phyloP scores from a whole-genome alignment of 1,140 invertebrate species.

The Cyclina sinensis region DNA sequence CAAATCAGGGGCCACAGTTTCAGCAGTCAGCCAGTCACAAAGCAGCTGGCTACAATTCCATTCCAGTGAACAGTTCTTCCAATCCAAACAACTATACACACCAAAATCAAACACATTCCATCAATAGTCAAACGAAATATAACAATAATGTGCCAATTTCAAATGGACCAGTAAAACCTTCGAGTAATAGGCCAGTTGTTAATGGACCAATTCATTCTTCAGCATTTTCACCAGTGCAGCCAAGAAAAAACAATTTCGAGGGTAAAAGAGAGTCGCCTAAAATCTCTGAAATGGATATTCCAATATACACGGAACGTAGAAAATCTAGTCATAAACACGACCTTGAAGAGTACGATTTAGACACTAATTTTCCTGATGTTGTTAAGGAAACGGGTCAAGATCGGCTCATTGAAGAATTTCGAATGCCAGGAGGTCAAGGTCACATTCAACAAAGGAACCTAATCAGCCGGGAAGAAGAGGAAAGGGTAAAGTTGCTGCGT shows the following conservation, averaged over 20 bases:
- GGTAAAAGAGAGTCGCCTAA: constrained; percentile 21
- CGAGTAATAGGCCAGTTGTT: not conserved
- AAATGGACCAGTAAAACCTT: constrained; percentile 10
- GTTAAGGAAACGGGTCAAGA: constrained; percentile 70
- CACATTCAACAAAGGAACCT: constrained; percentile 70
- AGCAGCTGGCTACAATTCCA: constrained; percentile 15
- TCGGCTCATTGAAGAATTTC: constrained; percentile 73
- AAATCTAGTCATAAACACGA: constrained; percentile 57
- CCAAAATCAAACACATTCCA: constrained; percentile 37
- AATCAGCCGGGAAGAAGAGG: constrained; percentile 85
- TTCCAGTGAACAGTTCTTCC: constrained; percentile 12
- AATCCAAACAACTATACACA: constrained; percentile 26
- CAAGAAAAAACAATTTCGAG: constrained; percentile 23
- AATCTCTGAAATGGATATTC: constrained; percentile 56
- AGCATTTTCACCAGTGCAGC: constrained; percentile 62
- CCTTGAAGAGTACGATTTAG: constrained; percentile 81
- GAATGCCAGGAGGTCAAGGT: constrained; percentile 64
- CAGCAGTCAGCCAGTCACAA: constrained; percentile 3
- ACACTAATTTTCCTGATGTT: constrained; percentile 80
- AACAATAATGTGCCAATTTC: constrained; percentile 38
- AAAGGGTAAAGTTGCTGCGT: constrained; percentile 92
- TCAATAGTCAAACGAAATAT: constrained; percentile 24
- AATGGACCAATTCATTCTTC: constrained; percentile 53
- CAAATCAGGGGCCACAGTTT: constrained; percentile 12
- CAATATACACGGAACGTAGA: constrained; percentile 58